Evolutionary conservation across 2,888 invertebrate genomes (phyloP).

Genomic region (Oligia strigilis): DNA sequence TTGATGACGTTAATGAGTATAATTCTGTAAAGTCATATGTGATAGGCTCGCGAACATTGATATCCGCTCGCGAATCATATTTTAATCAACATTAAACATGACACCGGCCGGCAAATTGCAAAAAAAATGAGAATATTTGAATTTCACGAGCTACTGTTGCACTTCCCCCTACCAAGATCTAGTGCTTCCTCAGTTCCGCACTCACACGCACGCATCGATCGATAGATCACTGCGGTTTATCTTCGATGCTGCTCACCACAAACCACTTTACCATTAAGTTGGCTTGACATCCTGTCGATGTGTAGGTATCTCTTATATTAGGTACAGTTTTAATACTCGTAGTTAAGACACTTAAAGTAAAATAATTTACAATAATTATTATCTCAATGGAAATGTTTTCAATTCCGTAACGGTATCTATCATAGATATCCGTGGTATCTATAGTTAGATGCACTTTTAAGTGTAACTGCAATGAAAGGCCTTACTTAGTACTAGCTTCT

Average conservation of each 20-base stretch:
- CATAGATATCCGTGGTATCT: no score
- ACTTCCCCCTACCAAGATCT: neutral
- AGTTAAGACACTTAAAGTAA: neutral
- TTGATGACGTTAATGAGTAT: no score
- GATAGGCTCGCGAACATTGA: no score
- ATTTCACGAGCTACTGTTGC: no score
- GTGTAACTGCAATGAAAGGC: neutral
- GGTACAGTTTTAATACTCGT: slow-evolving; percentile 27
- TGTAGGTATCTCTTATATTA: neutral
- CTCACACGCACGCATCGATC: slow-evolving; percentile 31
- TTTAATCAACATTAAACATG: no score
- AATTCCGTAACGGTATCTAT: neutral
- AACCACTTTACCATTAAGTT: slow-evolving; percentile 35
- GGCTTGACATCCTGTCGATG: slow-evolving; percentile 50
- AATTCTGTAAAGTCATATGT: no score
- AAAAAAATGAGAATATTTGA: no score
- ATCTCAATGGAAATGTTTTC: neutral
- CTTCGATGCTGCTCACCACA: slow-evolving; percentile 47
- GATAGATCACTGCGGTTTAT: slow-evolving; percentile 50
- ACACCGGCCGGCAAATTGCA: no score
- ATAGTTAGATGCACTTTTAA: neutral
- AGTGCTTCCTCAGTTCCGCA: neutral
- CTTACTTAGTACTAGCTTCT: neutral
- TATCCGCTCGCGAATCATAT: no score
- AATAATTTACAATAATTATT: neutral